A percentile compares a stretch with the other conserved stretches of the same genome.
Conservation (phyloP, 2,113 vertebrate species). For the Triplophysa tibetana region DNA sequence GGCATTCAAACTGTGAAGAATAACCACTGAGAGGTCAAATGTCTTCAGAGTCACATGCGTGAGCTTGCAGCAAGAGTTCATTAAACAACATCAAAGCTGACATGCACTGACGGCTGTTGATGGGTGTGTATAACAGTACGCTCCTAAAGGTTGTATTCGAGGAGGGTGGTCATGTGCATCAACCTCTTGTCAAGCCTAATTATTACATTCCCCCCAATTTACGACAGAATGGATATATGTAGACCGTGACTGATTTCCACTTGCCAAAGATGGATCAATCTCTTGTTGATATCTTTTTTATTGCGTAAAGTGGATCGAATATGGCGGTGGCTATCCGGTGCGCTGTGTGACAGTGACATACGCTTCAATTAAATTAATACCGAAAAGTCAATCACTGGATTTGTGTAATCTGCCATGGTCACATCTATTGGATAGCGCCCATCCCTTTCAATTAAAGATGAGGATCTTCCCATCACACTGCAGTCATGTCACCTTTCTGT, state of each 20-base stretch:
- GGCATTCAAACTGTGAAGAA: neutral
- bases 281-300: conserved; percentile 25
- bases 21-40: neutral
- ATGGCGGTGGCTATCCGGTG: conserved; percentile 31
- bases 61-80: neutral
- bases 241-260: conserved; percentile 14
- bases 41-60: neutral
- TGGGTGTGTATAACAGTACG: neutral
- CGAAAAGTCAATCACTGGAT: conserved; percentile 44
- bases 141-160: conserved; percentile 19
- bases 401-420: conserved; percentile 45
- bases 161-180: neutral
- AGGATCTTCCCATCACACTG: conserved; percentile 42
- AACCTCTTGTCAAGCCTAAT: conserved; percentile 13
- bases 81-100: conserved; percentile 9
- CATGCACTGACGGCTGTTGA: neutral
- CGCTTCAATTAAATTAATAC: conserved; percentile 43
- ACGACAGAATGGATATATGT: neutral
- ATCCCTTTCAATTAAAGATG: conserved; percentile 45
- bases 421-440: conserved; percentile 41
- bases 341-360: conserved; percentile 40
- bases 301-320: conserved; percentile 27
- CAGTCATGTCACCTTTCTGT: conserved; percentile 40
- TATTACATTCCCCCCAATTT: conserved; percentile 25
- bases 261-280: conserved; percentile 7